Percentiles rank a stretch among this genome's conserved stretches.
These are phyloP conservation scores for Nanger granti DNA, from an alignment of 2,113 vertebrate species.

Conservation along the genomic window DNA sequence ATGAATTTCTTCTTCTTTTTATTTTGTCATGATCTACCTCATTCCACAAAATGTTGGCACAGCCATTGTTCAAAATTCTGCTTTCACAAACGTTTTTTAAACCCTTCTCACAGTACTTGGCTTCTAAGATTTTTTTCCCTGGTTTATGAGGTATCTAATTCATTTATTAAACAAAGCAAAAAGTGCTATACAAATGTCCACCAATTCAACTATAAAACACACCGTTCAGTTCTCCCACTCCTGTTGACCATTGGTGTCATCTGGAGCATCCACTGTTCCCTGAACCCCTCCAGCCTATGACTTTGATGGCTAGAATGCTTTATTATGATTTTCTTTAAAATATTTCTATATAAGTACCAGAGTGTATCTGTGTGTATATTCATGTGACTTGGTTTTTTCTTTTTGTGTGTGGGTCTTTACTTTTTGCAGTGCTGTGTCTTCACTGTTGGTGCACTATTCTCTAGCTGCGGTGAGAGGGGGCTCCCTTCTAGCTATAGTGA, in stretches of 20 bases:
- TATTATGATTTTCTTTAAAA: background rate
- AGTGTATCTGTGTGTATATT: background rate
- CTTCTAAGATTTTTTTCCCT: background rate
- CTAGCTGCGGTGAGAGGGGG: no score
- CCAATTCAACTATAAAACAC: background rate
- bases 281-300: background rate
- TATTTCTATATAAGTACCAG: background rate
- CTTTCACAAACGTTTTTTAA: background rate
- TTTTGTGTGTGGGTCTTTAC: background rate
- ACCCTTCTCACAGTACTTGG: background rate
- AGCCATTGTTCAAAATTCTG: background rate
- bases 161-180: background rate
- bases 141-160: background rate
- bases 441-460: fast-evolving
- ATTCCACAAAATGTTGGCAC: background rate
- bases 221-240: background rate
- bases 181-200: background rate
- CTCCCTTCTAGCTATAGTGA: background rate
- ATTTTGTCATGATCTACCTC: background rate
- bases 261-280: no score
- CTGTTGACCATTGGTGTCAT: background rate
- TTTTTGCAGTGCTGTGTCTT: background rate
- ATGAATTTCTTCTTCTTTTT: background rate
- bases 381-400: background rate
- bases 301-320: background rate